phyloP scores from a whole-genome alignment of 1,140 invertebrate genomes.

The Pogonognathellus flavescens region DNA sequence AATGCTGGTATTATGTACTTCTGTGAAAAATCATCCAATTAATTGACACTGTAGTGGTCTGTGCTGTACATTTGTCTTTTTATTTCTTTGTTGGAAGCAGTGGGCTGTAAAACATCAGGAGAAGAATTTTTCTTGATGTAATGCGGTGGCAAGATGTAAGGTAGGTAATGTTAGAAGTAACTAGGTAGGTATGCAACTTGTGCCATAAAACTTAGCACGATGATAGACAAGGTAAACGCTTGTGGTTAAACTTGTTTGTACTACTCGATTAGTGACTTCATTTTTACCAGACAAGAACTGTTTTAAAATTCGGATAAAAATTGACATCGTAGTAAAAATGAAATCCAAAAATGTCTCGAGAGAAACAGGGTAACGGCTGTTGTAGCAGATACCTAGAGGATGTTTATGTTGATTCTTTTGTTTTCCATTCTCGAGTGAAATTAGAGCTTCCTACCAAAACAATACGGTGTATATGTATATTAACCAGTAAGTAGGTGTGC shows the following conservation, averaged over 20 bases:
- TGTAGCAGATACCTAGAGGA: neutral
- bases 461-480: neutral
- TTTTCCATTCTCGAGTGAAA: neutral
- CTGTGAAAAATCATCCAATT: constrained; percentile 31
- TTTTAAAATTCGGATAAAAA: constrained; percentile 26
- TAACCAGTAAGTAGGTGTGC: neutral
- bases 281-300: constrained; percentile 19
- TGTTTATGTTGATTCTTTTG: constrained; percentile 16
- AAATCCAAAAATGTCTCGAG: constrained; percentile 30
- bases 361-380: constrained; percentile 19
- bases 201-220: neutral
- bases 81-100: constrained; percentile 20
- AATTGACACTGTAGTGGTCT: constrained; percentile 18
- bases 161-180: neutral
- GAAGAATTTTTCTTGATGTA: constrained; percentile 9
- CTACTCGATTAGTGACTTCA: neutral
- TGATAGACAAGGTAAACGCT: neutral
- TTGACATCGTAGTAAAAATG: constrained; percentile 16
- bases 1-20: neutral
- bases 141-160: constrained; percentile 10
- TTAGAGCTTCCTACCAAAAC: neutral
- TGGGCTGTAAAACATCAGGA: neutral
- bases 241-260: constrained; percentile 35
- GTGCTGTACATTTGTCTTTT: constrained; percentile 1
- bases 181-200: neutral